Percentiles rank a stretch among this genome's conserved stretches.
phyloP scores from a whole-genome alignment of 2,113 vertebrate genomes.

The Bubalus kerabau region DNA sequence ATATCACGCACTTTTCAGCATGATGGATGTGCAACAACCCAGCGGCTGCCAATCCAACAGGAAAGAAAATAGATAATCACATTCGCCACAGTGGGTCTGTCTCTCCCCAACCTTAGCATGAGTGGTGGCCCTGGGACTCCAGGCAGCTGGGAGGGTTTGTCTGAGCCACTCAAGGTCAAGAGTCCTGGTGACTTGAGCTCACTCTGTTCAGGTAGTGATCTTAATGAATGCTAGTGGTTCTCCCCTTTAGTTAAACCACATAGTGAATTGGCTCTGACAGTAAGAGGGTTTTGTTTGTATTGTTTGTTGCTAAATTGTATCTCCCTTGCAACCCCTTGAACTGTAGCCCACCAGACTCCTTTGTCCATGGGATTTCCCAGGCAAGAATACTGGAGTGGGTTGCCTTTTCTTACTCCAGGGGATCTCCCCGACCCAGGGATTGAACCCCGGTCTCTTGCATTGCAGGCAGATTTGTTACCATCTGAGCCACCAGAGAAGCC shows the following conservation, averaged over 20 bases:
- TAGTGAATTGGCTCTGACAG: not conserved
- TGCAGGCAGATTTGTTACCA: too few species aligned
- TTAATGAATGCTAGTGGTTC: rapidly evolving
- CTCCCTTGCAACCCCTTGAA: not conserved
- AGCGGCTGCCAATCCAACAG: conserved; percentile 18
- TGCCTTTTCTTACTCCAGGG: too few species aligned
- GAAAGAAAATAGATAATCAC: conserved; percentile 60
- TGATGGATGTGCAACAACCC: conserved; percentile 57
- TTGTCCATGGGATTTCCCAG: too few species aligned
- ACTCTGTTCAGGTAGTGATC: rapidly evolving
- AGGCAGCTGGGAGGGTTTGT: not conserved
- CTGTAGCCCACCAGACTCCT: not conserved
- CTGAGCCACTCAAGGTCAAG: not conserved
- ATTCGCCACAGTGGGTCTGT: conserved; percentile 49
- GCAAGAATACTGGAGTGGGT: too few species aligned
- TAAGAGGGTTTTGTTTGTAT: not conserved
- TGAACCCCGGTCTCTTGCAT: too few species aligned
- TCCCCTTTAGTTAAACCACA: not conserved
- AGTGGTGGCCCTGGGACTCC: not conserved
- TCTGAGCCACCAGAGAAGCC: too few species aligned
- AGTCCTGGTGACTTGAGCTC: not conserved
- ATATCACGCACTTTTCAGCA: not conserved
- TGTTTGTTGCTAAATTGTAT: not conserved
- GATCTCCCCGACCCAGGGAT: too few species aligned
- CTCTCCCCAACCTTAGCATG: not conserved